These are phyloP conservation scores for Lepidocyrtinus sp. DNA, from an alignment of 2,888 invertebrate genomes.

Conservation along the genomic window DNA sequence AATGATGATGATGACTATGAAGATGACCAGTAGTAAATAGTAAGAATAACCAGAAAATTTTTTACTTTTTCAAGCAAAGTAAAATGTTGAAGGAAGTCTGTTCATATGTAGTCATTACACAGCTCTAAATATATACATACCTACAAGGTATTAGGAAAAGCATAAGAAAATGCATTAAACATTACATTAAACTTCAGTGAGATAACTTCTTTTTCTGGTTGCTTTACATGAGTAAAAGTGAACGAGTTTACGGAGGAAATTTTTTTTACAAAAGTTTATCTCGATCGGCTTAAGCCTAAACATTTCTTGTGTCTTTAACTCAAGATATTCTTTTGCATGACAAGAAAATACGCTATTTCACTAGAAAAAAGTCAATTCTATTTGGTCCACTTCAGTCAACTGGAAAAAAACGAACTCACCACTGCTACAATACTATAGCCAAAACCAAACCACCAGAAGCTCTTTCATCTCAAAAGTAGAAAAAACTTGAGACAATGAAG, in stretches of 20 bases:
- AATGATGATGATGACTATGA: constrained; percentile 22
- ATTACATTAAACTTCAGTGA: constrained; percentile 4
- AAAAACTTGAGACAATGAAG: constrained; percentile 48
- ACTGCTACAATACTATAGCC: too few species aligned
- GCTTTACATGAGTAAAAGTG: constrained; percentile 11
- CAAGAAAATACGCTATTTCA: constrained; percentile 1
- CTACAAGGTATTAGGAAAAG: constrained; percentile 12
- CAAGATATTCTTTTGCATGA: constrained; percentile 11
- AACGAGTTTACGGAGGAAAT: background rate
- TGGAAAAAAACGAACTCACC: constrained; percentile 32
- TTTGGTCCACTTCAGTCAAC: constrained; percentile 41
- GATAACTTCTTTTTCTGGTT: constrained; percentile 9
- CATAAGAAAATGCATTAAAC: constrained; percentile 18
- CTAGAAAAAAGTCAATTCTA: constrained; percentile 21
- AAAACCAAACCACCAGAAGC: constrained; percentile 11
- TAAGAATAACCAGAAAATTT: background rate
- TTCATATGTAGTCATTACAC: background rate
- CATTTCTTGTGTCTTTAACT: constrained; percentile 4
- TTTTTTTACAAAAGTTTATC: too few species aligned
- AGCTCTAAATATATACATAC: background rate
- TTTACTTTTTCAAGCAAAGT: constrained; percentile 7
- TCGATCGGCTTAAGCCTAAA: background rate
- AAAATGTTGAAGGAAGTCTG: constrained; percentile 12
- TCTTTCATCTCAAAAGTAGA: background rate
- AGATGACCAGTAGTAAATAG: constrained; percentile 9